Conservation (phyloP, 2,797 vertebrate genomes). For the Poecilia velifera region DNA sequence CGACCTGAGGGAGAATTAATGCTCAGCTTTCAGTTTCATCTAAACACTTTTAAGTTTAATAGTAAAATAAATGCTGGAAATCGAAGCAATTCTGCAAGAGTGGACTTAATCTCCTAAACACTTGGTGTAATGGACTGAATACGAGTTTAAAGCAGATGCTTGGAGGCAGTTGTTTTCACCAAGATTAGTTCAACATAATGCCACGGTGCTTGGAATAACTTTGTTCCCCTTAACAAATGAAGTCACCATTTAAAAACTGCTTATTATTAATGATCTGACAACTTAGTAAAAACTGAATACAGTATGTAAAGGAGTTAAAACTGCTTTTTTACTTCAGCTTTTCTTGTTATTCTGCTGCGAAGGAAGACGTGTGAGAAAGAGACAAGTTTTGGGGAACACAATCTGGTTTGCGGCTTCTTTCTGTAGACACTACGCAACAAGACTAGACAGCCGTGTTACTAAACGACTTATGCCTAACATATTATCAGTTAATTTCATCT, state of each 20-base stretch:
- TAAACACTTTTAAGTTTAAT: background rate
- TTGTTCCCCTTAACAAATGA: background rate
- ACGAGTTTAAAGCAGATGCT: background rate
- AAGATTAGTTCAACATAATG: background rate
- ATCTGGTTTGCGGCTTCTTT: constrained; percentile 21
- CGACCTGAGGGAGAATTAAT: background rate
- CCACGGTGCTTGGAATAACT: background rate
- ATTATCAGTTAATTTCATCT: background rate
- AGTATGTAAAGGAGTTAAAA: background rate
- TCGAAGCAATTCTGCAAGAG: background rate
- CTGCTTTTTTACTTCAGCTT: background rate
- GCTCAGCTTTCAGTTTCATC: background rate
- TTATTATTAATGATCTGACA: background rate
- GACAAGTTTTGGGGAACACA: constrained; percentile 4
- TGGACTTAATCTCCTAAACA: background rate
- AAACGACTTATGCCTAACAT: constrained; percentile 3
- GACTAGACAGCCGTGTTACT: background rate
- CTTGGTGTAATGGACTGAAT: background rate
- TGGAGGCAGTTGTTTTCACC: background rate
- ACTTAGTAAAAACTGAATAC: background rate
- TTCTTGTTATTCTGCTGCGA: background rate
- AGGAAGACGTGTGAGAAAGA: background rate
- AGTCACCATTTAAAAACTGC: background rate
- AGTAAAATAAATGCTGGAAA: background rate
- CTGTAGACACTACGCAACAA: constrained; percentile 1